A percentile compares a stretch with the other conserved stretches of the same genome.
Conservation (phyloP, 2,888 invertebrate species). For the Cybosia mesomella region DNA sequence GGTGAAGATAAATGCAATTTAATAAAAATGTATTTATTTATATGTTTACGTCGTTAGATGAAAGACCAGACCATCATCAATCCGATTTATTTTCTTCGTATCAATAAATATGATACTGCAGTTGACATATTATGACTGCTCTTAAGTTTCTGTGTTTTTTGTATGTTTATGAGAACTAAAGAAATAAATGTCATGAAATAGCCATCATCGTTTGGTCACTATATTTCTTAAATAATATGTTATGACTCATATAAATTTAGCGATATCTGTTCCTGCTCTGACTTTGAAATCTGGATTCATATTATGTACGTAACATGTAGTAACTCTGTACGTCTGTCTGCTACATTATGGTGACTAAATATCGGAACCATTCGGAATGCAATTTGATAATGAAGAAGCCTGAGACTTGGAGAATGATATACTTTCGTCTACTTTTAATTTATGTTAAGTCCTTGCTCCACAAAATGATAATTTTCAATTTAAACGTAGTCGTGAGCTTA, state of each 20-base stretch:
- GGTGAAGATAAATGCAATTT: neutral
- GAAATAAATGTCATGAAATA: slow-evolving; percentile 7
- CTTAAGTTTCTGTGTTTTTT: neutral
- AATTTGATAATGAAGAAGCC: neutral
- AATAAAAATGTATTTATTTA: neutral
- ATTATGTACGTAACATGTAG: neutral
- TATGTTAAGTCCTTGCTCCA: too few species aligned
- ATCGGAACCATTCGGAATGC: neutral
- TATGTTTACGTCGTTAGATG: neutral
- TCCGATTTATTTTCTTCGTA: slow-evolving; percentile 11
- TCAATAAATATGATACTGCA: slow-evolving; percentile 9
- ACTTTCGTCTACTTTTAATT: too few species aligned
- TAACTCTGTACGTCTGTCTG: neutral
- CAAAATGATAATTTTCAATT: neutral
- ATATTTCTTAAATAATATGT: slow-evolving; percentile 5
- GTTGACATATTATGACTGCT: slow-evolving; percentile 13
- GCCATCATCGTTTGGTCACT: slow-evolving; percentile 12
- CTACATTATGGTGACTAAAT: neutral
- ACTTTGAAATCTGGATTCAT: neutral
- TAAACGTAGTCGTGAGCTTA: too few species aligned
- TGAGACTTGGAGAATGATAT: too few species aligned
- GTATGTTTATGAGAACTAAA: slow-evolving; percentile 7
- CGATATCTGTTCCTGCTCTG: neutral
- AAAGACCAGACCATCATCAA: slow-evolving; percentile 14
- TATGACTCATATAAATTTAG: slow-evolving; percentile 3